Evolutionary conservation across 2,797 vertebrate genomes (phyloP).

Genomic region (Lepus oiostolus): DNA sequence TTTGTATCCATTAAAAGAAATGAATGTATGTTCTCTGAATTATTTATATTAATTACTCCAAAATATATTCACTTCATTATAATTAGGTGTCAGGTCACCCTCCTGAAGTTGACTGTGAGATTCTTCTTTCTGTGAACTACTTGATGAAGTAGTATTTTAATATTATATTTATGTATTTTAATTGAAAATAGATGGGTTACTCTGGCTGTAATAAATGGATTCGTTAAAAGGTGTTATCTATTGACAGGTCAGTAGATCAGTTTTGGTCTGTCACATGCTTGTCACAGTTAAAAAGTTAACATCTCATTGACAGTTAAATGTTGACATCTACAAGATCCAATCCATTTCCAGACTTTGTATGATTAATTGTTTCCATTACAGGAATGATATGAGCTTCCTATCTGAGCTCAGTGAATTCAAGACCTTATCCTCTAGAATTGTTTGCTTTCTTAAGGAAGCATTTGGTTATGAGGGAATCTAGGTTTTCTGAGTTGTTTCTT

Average conservation of each 20-base stretch:
- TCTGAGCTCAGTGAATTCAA: slow-evolving; percentile 22
- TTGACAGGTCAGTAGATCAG: neutral
- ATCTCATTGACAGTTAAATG: slow-evolving; percentile 1
- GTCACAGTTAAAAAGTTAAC: neutral
- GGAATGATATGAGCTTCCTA: neutral
- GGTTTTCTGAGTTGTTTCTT: neutral
- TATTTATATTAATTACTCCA: neutral
- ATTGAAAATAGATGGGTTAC: neutral
- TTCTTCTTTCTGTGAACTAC: neutral
- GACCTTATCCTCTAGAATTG: neutral
- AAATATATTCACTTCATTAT: neutral
- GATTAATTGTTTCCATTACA: neutral
- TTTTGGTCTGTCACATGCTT: neutral
- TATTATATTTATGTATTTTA: neutral
- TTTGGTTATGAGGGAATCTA: neutral
- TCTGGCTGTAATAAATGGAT: neutral
- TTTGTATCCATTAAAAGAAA: neutral
- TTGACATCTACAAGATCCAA: slow-evolving; percentile 21
- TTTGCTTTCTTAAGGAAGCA: neutral
- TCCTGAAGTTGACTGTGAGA: neutral
- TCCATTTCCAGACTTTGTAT: neutral
- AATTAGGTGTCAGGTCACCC: neutral
- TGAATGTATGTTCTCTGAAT: neutral
- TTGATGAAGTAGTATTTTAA: neutral
- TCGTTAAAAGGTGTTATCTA: slow-evolving; percentile 28